Evolutionary conservation across 2,113 vertebrate species (phyloP).

Genomic region (Columba janthina): DNA sequence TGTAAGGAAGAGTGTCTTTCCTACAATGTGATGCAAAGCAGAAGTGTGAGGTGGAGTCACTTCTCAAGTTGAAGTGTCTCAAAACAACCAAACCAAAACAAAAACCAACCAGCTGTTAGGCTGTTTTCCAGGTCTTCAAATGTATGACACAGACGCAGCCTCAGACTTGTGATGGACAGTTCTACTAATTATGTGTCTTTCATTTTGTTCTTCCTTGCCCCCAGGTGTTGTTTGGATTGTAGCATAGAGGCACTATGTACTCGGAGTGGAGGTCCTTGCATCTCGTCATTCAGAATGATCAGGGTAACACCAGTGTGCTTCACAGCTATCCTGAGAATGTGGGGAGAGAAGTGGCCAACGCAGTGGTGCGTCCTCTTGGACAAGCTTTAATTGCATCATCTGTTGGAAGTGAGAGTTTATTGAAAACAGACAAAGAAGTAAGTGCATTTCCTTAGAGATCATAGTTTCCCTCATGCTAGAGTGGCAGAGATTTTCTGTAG

Average conservation of each 20-base stretch:
- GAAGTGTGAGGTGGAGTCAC: neutral
- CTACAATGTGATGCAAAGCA: neutral
- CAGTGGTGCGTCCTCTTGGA: constrained; percentile 92
- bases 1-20: neutral
- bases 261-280: constrained; percentile 98
- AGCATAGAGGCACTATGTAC: constrained; percentile 88
- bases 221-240: constrained; percentile 73
- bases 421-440: constrained; percentile 97
- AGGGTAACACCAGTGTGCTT: constrained; percentile 94
- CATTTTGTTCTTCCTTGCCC: neutral
- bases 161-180: neutral
- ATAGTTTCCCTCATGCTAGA: neutral
- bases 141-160: neutral
- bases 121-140: neutral
- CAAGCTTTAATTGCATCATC: constrained; percentile 85
- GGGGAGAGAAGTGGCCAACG: constrained; percentile 93
- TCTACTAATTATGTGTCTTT: neutral
- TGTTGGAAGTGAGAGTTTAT: constrained; percentile 84
- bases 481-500: neutral
- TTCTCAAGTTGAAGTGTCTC: neutral
- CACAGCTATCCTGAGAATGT: constrained; percentile 91
- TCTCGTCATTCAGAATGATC: constrained; percentile 93
- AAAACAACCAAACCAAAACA: neutral
- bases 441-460: constrained; percentile 57
- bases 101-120: neutral